Conservation (phyloP, 2,797 vertebrate genomes). For the Pampus argenteus region DNA sequence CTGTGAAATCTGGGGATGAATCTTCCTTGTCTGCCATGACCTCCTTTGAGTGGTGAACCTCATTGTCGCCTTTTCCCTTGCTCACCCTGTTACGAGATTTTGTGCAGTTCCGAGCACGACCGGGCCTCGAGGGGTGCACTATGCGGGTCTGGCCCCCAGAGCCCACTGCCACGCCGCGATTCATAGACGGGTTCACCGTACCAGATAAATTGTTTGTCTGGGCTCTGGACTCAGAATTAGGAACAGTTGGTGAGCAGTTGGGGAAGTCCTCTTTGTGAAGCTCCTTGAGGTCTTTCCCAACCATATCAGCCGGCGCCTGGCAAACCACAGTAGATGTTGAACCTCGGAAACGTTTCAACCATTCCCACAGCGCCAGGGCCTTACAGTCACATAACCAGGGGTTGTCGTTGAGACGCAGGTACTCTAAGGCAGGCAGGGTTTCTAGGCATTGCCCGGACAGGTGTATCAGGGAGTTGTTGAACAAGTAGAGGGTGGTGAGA, state of each 20-base stretch:
- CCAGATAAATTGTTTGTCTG: conserved; percentile 93
- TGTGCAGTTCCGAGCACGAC: conserved; percentile 93
- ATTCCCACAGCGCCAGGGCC: conserved; percentile 94
- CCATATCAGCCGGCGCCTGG: conserved; percentile 83
- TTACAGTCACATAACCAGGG: conserved; percentile 97
- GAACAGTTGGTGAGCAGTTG: conserved; percentile 86
- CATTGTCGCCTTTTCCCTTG: conserved; percentile 88
- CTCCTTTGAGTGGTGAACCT: conserved; percentile 87
- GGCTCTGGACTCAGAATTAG: conserved; percentile 91
- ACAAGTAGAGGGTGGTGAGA: conserved; percentile 96
- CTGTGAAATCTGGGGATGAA: conserved; percentile 90
- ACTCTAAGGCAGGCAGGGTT: conserved; percentile 91
- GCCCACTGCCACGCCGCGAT: conserved; percentile 72
- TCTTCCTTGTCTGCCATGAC: conserved; percentile 89
- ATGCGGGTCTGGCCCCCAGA: conserved; percentile 82
- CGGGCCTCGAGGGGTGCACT: conserved; percentile 85
- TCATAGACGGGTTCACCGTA: conserved; percentile 85
- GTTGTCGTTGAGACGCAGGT: conserved; percentile 97
- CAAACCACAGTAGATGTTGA: conserved; percentile 94
- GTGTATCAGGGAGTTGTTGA: conserved; percentile 96
- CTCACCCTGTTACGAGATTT: conserved; percentile 88
- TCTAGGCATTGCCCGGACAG: conserved; percentile 93
- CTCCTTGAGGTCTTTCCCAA: conserved; percentile 92
- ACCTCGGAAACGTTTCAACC: conserved; percentile 94
- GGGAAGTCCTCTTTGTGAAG: conserved; percentile 91